phyloP scores from a whole-genome alignment of 2,113 vertebrate genomes.

The Danionella cerebrum region DNA sequence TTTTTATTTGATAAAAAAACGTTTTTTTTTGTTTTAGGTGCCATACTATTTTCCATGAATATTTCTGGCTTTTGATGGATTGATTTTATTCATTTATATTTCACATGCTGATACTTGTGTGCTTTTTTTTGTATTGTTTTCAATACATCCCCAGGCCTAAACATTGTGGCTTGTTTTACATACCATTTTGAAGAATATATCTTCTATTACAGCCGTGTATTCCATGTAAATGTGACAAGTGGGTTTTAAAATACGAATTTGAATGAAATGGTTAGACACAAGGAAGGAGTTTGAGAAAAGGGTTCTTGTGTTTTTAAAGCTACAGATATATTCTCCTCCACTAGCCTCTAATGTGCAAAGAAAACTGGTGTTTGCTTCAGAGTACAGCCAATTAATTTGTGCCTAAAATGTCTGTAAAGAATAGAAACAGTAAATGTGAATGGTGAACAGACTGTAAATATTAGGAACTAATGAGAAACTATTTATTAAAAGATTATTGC shows the following conservation, averaged over 20 bases:
- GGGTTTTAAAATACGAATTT: neutral
- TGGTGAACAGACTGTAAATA: conserved; percentile 67
- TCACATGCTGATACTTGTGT: conserved; percentile 2
- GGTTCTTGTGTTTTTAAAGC: neutral
- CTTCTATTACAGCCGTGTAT: neutral
- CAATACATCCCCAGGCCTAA: neutral
- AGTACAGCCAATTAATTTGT: conserved; percentile 29
- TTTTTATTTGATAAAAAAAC: conserved; percentile 17
- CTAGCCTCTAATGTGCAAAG: conserved; percentile 14
- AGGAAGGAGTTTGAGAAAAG: neutral
- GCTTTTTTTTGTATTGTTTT: neutral
- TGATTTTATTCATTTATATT: conserved; percentile 33
- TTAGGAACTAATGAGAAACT: conserved; percentile 68
- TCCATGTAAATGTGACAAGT: neutral
- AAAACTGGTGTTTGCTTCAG: conserved; percentile 19
- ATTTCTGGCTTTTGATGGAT: conserved; percentile 28
- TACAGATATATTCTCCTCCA: neutral
- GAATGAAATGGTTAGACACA: neutral
- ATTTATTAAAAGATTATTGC: conserved; percentile 78
- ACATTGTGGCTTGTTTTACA: conserved; percentile 36
- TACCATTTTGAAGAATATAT: conserved; percentile 29
- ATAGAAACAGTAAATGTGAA: conserved; percentile 43
- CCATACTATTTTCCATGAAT: conserved; percentile 49
- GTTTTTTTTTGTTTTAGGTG: conserved; percentile 46
- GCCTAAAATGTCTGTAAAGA: conserved; percentile 20